phyloP scores from a whole-genome alignment of 2,888 invertebrate genomes.

The Apocheima hispidaria region DNA sequence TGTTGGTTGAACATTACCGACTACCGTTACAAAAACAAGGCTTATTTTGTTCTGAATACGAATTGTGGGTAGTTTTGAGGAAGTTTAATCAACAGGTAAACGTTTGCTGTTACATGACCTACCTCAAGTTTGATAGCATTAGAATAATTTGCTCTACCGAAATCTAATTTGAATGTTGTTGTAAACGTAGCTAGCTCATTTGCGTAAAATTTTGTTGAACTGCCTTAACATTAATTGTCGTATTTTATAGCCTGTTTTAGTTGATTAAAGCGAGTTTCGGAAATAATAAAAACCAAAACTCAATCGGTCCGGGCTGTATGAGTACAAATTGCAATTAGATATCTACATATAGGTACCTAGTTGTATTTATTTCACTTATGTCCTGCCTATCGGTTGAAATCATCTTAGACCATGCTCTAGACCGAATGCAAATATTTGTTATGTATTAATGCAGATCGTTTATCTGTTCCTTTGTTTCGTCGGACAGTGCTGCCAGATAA shows the following conservation, averaged over 20 bases:
- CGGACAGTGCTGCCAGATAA: constrained; percentile 32
- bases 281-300: constrained; percentile 38
- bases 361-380: constrained; percentile 73
- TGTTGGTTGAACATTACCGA: constrained; percentile 2
- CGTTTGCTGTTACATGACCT: constrained; percentile 41
- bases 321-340: constrained; percentile 54
- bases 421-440: constrained; percentile 70
- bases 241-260: no score
- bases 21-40: constrained; percentile 5
- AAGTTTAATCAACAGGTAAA: constrained; percentile 35
- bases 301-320: constrained; percentile 61
- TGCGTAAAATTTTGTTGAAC: no score
- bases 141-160: constrained; percentile 11
- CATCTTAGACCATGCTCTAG: constrained; percentile 66
- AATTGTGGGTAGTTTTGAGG: neutral
- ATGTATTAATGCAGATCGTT: constrained; percentile 71
- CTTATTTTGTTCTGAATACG: neutral
- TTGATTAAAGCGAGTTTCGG: no score
- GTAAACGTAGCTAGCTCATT: neutral
- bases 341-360: no score
- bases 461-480: constrained; percentile 65
- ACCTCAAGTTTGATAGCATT: constrained; percentile 35
- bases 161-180: constrained; percentile 4
- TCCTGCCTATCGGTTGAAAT: constrained; percentile 67
- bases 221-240: no score